Base-by-base conservation (phyloP, 2,797 vertebrate species). In the Pangasius sanitwongsei region DNA sequence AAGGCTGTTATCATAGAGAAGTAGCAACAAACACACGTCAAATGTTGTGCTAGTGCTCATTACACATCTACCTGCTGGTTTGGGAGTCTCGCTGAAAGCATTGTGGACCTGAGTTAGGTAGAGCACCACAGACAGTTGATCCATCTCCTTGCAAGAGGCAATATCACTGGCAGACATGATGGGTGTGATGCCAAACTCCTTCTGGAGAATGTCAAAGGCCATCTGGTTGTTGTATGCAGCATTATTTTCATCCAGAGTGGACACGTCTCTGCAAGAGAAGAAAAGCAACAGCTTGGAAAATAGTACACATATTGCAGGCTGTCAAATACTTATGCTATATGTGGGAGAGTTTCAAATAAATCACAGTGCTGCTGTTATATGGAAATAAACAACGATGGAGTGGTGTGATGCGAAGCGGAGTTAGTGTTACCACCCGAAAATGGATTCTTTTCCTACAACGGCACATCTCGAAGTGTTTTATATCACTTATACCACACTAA, bases 51-150 rank as follows among this genome's bases (percentile, higher is more conserved):
- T 48, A 41, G 55, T 37, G 67, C 50, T 72, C n/a, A 37, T 57
- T 28, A 83, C 2, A 44, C 18, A 67, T n/a, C 70, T 91, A 97
- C 97, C 96, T 95, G 96, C 93, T 41, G 90, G 84, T 1, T 87
- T 87, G 28, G 91, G 65, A 4, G 20, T 87, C 87, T 90, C 94
- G 25, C 81, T 93, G 91, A 98, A 97, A 86, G 95, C 93, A 25
- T 95, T 94, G 25, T 97, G 96, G 92, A 99, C 96, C 93, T 98
- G 97, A 87, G 97, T 97, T 93, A 99, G 97, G 94, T 99, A 99
- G 25, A 97, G 96, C 15, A 98, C 96, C 95, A 99, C 97, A 89
- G 97, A 97, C 88, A 99, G 92, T 75, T 96, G 97, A 93, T 97
- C 96, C 0, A 96, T 95, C 91, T 96, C 96, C 1, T 93, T 89